phyloP scores from a whole-genome alignment of 2,113 vertebrate species.

The Pterocles burchelli region DNA sequence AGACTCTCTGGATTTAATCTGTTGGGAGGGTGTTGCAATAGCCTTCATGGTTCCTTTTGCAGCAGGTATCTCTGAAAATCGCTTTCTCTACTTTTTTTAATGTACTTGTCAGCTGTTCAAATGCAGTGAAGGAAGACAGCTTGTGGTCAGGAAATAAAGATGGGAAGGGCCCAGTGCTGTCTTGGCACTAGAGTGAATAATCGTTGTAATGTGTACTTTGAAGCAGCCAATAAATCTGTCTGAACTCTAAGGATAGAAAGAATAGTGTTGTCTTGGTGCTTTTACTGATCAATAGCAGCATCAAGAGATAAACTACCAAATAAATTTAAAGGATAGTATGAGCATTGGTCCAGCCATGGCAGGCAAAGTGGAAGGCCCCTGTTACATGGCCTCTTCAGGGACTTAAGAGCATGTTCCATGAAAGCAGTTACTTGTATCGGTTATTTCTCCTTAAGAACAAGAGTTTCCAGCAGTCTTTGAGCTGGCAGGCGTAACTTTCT shows the following conservation, averaged over 20 bases:
- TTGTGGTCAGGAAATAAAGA: neutral
- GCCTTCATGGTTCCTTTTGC: neutral
- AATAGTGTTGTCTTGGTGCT: neutral
- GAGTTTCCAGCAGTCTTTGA: neutral
- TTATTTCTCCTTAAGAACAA: neutral
- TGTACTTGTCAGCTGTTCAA: neutral
- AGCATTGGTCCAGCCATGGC: neutral
- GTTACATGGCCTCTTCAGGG: neutral
- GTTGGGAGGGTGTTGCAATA: rapidly evolving
- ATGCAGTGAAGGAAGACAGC: neutral
- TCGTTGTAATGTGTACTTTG: rapidly evolving
- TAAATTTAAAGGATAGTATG: rapidly evolving
- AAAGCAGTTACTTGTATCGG: neutral
- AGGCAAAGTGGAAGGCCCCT: neutral
- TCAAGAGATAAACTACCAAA: neutral
- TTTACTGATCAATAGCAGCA: neutral
- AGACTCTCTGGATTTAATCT: neutral
- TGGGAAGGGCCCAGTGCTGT: neutral
- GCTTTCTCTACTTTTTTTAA: neutral
- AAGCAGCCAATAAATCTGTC: neutral
- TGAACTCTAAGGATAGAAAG: neutral
- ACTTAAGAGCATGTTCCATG: too few species aligned
- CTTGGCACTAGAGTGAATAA: neutral
- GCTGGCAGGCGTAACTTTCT: neutral
- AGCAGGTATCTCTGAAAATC: neutral